phyloP scores from a whole-genome alignment of 2,888 invertebrate species.

The Macropis europaea region DNA sequence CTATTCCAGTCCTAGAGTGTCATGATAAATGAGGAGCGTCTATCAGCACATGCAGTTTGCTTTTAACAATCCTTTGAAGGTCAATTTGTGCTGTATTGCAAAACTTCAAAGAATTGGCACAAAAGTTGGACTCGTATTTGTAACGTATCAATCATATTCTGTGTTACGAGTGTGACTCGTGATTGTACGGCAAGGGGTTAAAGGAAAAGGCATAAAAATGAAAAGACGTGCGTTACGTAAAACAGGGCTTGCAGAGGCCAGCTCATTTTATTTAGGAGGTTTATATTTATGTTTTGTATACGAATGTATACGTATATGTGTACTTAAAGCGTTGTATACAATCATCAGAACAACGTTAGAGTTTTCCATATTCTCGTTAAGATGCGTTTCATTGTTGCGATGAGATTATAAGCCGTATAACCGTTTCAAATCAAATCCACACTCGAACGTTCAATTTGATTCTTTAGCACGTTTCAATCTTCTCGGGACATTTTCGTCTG shows the following conservation, averaged over 20 bases:
- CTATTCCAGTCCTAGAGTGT: no score
- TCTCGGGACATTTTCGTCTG: background rate
- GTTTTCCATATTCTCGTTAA: constrained; percentile 3
- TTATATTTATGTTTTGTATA: constrained; percentile 45
- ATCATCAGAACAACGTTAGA: constrained; percentile 18
- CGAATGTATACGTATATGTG: constrained; percentile 37
- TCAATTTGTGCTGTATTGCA: no score
- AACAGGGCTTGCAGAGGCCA: constrained; percentile 60
- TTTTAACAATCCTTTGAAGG: no score
- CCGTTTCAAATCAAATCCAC: constrained; percentile 1
- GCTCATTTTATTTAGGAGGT: constrained; percentile 58
- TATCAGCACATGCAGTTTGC: no score
- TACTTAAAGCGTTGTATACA: constrained; percentile 41
- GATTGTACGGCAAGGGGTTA: no score
- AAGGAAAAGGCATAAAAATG: background rate
- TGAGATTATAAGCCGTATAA: constrained; percentile 9
- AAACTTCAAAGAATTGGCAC: no score
- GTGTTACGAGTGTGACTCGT: no score
- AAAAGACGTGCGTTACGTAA: constrained; percentile 39
- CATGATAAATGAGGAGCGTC: no score
- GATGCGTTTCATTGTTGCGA: constrained; percentile 1
- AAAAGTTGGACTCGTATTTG: no score
- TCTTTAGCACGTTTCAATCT: background rate
- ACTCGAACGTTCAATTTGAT: background rate
- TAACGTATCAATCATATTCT: no score